phyloP scores from a whole-genome alignment of 35 echinoderm and acorn worm species.

The Stichopus chloronotus region DNA sequence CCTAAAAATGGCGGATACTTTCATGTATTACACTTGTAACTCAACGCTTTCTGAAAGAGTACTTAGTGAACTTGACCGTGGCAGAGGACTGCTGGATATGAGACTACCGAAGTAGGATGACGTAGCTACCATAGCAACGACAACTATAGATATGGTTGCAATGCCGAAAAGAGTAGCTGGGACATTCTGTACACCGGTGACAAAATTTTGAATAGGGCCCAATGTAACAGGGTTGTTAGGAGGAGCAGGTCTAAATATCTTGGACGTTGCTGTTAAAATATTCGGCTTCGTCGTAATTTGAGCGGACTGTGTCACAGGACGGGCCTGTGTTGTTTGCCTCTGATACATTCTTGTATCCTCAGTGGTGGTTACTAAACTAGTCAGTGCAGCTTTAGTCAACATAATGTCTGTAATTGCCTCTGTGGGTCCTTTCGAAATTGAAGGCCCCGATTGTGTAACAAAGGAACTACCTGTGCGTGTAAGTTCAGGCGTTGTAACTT shows the following conservation, averaged over 20 bases:
- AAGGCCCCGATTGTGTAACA: neutral
- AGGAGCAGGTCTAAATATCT: neutral
- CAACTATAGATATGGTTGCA: neutral
- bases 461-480: neutral
- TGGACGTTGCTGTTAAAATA: neutral
- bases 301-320: neutral
- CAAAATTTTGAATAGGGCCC: neutral
- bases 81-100: neutral
- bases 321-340: neutral
- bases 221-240: neutral
- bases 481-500: neutral
- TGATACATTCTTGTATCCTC: neutral
- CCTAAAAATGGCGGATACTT: no score
- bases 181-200: neutral
- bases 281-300: neutral
- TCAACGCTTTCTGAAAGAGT: constrained; percentile 1
- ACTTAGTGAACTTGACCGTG: neutral
- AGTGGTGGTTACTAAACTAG: no score
- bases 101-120: neutral
- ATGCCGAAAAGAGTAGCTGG: neutral
- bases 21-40: neutral
- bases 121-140: neutral
- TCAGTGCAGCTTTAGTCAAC: no score
- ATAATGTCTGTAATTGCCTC: no score
- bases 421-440: no score